phyloP scores from a whole-genome alignment of 2,797 vertebrate species.

The Amblyraja radiata region DNA sequence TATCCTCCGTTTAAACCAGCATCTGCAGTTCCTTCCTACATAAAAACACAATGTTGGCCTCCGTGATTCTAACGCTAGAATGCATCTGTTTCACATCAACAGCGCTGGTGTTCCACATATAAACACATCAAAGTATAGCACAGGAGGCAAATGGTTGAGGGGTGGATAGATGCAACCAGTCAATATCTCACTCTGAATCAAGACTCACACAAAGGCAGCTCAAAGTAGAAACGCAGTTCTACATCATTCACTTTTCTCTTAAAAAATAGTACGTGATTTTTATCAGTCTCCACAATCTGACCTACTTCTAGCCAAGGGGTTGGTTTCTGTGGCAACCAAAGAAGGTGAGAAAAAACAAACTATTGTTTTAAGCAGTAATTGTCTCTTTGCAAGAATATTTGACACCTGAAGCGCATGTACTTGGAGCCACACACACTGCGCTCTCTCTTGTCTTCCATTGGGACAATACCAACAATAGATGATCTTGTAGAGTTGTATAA shows the following conservation, averaged over 20 bases:
- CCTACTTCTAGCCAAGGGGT: conserved; percentile 27
- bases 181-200: background rate
- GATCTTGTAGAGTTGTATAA: too few species aligned
- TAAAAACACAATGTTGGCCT: too few species aligned
- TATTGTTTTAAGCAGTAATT: background rate
- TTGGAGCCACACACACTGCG: too few species aligned
- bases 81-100: background rate
- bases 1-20: too few species aligned
- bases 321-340: conserved; percentile 26
- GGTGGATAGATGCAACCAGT: background rate
- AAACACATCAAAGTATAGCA: background rate
- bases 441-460: too few species aligned
- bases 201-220: background rate
- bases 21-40: too few species aligned
- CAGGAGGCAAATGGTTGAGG: background rate
- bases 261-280: conserved; percentile 10
- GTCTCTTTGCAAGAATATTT: conserved; percentile 5
- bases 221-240: background rate
- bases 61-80: background rate
- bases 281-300: conserved; percentile 26
- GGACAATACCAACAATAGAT: too few species aligned
- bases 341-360: background rate
- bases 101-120: background rate
- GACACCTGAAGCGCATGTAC: too few species aligned
- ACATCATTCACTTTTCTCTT: background rate